Conservation (phyloP, 2,113 vertebrate genomes). For the Catharus bicknelli region DNA sequence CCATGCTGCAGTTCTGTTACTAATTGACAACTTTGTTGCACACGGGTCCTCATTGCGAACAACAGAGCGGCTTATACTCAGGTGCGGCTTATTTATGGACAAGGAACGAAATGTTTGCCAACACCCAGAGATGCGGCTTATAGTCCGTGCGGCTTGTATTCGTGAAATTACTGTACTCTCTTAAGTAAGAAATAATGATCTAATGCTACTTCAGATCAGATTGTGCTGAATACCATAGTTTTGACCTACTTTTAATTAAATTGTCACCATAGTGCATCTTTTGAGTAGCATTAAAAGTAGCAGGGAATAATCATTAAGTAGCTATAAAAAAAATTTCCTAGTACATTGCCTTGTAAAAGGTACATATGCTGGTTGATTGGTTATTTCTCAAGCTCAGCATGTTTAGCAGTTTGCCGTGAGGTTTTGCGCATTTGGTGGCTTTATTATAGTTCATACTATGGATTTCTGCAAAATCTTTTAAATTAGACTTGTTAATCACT, state of each 20-base stretch:
- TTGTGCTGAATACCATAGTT: neutral
- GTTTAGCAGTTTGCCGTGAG: neutral
- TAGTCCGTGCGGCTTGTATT: too few relatives aligned
- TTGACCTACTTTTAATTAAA: neutral
- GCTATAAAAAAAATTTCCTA: neutral
- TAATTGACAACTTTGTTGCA: too few relatives aligned
- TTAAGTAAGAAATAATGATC: neutral
- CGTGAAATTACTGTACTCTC: neutral
- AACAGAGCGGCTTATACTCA: too few relatives aligned
- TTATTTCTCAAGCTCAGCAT: neutral
- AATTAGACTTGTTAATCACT: neutral
- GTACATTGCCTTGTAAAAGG: neutral
- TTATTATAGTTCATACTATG: neutral
- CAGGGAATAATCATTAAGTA: neutral
- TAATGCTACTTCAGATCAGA: neutral
- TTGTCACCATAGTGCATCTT: neutral
- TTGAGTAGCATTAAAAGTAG: neutral
- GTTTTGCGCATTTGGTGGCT: neutral
- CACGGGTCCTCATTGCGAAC: too few relatives aligned
- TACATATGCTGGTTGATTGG: neutral
- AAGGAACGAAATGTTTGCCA: too few relatives aligned
- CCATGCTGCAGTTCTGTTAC: too few relatives aligned
- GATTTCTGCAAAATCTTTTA: conserved; percentile 16
- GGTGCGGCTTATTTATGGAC: too few relatives aligned
- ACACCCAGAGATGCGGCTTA: too few relatives aligned